Evolutionary conservation across 2,113 vertebrate species (phyloP), one percentile per base, ranked within the genome.

Genomic region (Tor tambroides): DNA sequence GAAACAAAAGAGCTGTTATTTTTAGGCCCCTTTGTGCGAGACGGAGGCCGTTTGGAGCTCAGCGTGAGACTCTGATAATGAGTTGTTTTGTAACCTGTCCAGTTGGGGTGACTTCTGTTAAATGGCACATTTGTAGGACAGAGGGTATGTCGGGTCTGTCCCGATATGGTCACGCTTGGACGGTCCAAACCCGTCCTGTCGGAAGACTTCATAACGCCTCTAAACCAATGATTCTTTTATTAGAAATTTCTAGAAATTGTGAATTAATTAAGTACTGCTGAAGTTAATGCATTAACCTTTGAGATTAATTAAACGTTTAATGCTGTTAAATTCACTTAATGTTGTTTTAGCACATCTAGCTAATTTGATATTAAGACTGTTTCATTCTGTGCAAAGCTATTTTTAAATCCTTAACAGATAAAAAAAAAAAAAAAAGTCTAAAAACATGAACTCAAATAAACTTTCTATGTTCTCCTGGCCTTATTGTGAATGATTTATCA

Each of bases 1-100:
- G n/a, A 81, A 43, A 65, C 32, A 61, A 80, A n/a, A 26, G 59
- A 1, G 6, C 19, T 28, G 79, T 81, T 81, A 81, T 65, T 81
- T 81, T 81, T 81, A 43, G 59, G 6, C 11, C 35, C 41, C 32
- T 81, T 63, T 81, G 59, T 81, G 23, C 7, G 35, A 28, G 79
- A 81, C 38, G 32, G 35, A 17, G 59, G 19, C 30, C 21, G 12
- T 14, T 80, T 41, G 41, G 56, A 63, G 12, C 79, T 23, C 79
- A 65, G 59, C 12, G 35, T 65, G 32, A 63, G 32, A 43, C 56
- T 43, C 32, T 15, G n/a, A 63, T 65, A 81, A 81, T 61, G 59
- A 81, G 59, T 80, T 21, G 9, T 54, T 43, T 81, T 43, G 23
- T 65, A 28, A 26, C 35, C 59, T 43, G 23, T 81, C 79, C 79